A percentile compares a stretch with the other conserved stretches of the same genome.
phyloP scores from a whole-genome alignment of 2,888 invertebrate genomes.

The Dasysyrphus tricinctus region DNA sequence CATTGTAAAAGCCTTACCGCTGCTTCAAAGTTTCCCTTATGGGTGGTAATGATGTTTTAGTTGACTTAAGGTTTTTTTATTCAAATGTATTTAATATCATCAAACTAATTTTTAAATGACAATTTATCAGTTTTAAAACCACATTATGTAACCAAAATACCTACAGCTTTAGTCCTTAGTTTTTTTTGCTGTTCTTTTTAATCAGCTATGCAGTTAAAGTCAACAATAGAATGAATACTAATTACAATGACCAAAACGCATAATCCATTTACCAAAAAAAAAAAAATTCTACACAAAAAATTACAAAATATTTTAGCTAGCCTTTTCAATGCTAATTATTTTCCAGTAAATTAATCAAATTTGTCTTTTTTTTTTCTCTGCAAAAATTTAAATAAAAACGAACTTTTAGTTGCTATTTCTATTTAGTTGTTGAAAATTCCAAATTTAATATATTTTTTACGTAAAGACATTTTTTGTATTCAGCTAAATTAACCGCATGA shows the following conservation, averaged over 20 bases:
- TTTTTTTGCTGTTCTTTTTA: neutral
- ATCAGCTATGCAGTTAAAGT: conserved; percentile 6
- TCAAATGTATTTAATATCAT: too few relatives aligned
- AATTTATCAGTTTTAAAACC: neutral
- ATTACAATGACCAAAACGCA: conserved; percentile 6
- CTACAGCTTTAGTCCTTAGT: neutral
- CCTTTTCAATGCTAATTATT: conserved; percentile 50
- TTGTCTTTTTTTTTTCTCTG: conserved; percentile 15
- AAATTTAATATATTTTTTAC: neutral
- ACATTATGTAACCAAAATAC: neutral
- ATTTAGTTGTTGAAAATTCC: neutral
- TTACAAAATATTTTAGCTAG: conserved; percentile 21
- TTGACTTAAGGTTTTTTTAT: too few relatives aligned
- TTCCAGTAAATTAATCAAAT: conserved; percentile 68
- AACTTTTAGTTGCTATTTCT: neutral
- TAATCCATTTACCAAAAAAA: neutral
- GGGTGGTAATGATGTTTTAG: too few relatives aligned
- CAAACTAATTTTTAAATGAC: too few relatives aligned
- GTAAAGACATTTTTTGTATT: neutral
- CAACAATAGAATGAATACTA: conserved; percentile 6
- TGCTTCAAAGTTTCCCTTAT: too few relatives aligned
- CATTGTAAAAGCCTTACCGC: too few relatives aligned
- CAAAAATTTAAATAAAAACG: neutral
- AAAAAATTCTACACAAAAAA: conserved; percentile 1
- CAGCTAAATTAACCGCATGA: conserved; percentile 62